These are phyloP conservation scores for Peromyscus nudipes DNA, from an alignment of 2,797 vertebrate genomes.

Conservation along the genomic window DNA sequence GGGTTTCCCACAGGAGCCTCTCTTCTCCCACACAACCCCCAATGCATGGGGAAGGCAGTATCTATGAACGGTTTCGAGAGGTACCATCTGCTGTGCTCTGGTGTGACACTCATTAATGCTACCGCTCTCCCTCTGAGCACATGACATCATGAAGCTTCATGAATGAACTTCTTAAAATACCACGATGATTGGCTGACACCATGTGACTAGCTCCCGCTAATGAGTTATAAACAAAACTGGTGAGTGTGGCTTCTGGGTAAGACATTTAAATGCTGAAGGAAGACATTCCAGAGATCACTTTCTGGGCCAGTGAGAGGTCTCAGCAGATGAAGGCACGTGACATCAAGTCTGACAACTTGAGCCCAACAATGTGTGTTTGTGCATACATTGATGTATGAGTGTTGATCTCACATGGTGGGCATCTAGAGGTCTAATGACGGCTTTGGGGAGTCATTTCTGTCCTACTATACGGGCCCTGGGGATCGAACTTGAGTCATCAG, in stretches of 20 bases:
- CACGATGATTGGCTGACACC: background rate
- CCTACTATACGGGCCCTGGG: background rate
- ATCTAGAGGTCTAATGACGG: background rate
- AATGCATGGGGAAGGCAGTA: background rate
- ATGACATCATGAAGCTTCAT: background rate
- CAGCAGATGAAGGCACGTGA: background rate
- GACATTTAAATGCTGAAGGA: constrained; percentile 8
- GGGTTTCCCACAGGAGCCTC: background rate
- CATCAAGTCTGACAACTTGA: background rate
- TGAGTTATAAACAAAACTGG: background rate
- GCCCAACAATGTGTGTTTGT: background rate
- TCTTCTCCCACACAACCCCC: background rate
- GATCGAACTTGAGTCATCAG: background rate
- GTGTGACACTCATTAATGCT: background rate
- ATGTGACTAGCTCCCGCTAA: background rate
- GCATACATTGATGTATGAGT: background rate
- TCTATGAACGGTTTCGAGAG: background rate
- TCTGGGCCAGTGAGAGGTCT: background rate
- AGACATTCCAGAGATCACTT: background rate
- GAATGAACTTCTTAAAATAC: background rate
- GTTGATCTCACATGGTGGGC: background rate
- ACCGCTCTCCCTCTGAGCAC: background rate
- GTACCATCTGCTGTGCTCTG: background rate
- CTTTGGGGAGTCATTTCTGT: background rate
- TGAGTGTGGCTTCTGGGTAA: background rate